These are phyloP conservation scores for Peromyscus attwateri DNA, from an alignment of 2,797 vertebrate genomes.

Conservation along the genomic window DNA sequence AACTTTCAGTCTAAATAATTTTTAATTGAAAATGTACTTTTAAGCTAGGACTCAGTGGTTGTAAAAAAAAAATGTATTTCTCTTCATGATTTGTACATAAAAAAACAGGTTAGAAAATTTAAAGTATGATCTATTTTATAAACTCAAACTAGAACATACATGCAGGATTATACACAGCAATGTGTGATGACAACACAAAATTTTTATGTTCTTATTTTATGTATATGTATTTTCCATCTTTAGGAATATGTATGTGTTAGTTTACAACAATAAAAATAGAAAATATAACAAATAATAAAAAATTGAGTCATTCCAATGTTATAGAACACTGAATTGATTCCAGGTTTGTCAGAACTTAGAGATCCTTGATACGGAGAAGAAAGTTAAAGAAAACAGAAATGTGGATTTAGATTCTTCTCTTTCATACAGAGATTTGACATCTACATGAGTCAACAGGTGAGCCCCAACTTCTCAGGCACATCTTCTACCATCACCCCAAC, in stretches of 20 bases:
- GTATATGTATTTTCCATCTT: conserved; percentile 26
- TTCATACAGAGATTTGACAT: conserved; percentile 18
- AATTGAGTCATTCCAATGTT: not conserved
- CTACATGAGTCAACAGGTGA: not conserved
- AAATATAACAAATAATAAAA: conserved; percentile 41
- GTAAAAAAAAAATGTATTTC: not conserved
- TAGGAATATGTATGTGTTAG: conserved; percentile 12
- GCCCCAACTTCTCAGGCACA: not conserved
- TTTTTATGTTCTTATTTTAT: conserved; percentile 45
- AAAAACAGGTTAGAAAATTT: conserved; percentile 43
- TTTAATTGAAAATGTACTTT: conserved; percentile 49
- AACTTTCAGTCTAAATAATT: conserved; percentile 49
- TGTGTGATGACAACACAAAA: not conserved
- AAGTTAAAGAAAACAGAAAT: conserved; percentile 13
- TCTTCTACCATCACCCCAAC: not conserved
- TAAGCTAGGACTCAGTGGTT: not conserved
- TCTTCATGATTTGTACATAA: conserved; percentile 29
- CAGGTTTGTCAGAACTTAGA: not conserved
- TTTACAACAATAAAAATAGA: conserved; percentile 16
- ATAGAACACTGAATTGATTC: not conserved
- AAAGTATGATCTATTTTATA: conserved; percentile 40
- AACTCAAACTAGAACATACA: conserved; percentile 54
- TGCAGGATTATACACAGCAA: not conserved
- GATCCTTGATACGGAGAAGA: not conserved
- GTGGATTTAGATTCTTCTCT: not conserved